These are phyloP conservation scores for Streptopelia turtur DNA, from an alignment of 2,797 vertebrate genomes.

Conservation along the genomic window DNA sequence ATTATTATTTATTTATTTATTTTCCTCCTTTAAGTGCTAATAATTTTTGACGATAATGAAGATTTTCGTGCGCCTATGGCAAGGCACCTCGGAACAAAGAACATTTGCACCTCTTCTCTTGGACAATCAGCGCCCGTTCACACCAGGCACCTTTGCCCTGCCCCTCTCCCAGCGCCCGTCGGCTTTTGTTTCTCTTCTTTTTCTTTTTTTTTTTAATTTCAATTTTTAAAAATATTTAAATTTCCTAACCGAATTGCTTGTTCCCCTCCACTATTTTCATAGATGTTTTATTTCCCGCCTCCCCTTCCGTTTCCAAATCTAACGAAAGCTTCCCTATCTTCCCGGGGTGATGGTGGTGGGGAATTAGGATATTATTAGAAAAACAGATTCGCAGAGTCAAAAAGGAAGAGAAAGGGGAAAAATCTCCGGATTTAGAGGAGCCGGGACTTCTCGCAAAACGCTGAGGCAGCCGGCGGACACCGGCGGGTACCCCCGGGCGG, in stretches of 20 bases:
- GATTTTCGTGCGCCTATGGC: background rate
- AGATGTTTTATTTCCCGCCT: background rate
- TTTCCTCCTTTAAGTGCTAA: background rate
- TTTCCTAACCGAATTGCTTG: background rate
- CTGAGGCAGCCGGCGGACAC: background rate
- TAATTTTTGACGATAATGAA: background rate
- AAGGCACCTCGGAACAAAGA: slow-evolving; percentile 40
- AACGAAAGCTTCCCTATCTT: background rate
- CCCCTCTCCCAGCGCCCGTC: background rate
- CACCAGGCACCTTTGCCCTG: background rate
- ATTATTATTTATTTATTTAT: no score
- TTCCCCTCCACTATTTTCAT: background rate
- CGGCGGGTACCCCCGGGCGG: no score
- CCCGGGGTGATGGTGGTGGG: no score
- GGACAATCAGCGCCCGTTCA: background rate
- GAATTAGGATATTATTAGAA: background rate
- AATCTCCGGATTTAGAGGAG: background rate
- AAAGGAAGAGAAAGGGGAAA: background rate
- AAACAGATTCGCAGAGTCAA: background rate
- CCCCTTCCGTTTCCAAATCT: background rate
- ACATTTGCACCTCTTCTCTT: background rate
- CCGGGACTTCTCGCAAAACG: background rate
- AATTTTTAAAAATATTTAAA: background rate
- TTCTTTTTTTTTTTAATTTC: no score
- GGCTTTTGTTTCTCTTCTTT: background rate